Conservation (phyloP, 37 sponge, comb jelly and placozoan genomes). For the Crambe crambe region DNA sequence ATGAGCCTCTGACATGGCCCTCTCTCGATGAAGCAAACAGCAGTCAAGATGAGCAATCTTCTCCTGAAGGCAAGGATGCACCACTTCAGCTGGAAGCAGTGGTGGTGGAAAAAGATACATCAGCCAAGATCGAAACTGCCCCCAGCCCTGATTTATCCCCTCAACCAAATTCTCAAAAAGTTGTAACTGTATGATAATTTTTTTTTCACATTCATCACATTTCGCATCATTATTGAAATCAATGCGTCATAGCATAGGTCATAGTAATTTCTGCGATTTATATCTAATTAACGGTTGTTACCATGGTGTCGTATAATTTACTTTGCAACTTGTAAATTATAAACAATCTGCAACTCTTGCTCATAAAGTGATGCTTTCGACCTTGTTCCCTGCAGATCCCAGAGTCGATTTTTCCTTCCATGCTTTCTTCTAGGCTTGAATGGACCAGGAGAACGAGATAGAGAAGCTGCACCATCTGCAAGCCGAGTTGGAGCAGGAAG, state of each 20-base stretch:
- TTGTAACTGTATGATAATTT: background rate
- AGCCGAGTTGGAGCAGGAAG: conserved; percentile 7
- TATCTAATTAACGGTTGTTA: background rate
- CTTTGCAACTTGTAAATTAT: background rate
- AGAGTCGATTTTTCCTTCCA: background rate
- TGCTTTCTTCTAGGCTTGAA: background rate
- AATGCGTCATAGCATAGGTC: background rate
- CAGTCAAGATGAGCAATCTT: conserved; percentile 29
- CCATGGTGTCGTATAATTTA: background rate
- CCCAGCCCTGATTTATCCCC: background rate
- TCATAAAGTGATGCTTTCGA: background rate
- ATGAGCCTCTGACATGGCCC: conserved; percentile 61
- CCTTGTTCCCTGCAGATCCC: background rate
- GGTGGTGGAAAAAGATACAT: background rate
- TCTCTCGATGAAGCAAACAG: conserved; percentile 62
- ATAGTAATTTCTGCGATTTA: background rate
- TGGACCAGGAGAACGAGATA: background rate
- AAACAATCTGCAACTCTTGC: no score
- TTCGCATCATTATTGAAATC: background rate
- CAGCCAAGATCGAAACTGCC: background rate
- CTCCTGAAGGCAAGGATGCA: background rate
- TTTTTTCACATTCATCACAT: background rate
- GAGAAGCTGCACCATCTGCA: background rate
- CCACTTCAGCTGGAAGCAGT: background rate
- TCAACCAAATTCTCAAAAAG: background rate